Percentiles rank a stretch among this genome's conserved stretches.
phyloP scores from a whole-genome alignment of 2,113 vertebrate genomes.

The Hoplias malabaricus region DNA sequence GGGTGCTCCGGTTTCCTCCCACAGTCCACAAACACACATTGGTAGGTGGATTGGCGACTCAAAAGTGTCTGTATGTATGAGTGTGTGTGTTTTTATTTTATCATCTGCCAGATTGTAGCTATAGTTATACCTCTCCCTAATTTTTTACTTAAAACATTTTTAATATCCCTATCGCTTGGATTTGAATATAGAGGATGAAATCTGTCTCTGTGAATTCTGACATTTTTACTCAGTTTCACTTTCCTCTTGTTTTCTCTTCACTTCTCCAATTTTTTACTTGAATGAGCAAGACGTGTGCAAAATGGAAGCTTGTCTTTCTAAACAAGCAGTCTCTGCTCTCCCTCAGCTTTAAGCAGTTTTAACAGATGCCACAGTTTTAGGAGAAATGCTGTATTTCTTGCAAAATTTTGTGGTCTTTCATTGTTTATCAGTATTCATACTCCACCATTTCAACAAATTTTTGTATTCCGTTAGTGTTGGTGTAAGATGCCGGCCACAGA shows the following conservation, averaged over 20 bases:
- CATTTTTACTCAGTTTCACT: neutral
- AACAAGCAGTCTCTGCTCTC: neutral
- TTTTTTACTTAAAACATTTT: neutral
- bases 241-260: neutral
- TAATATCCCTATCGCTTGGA: neutral
- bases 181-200: neutral
- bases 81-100: too few relatives aligned
- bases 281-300: conserved; percentile 28
- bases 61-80: too few relatives aligned
- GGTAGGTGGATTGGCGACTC: too few relatives aligned
- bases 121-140: neutral
- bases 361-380: conserved; percentile 10
- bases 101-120: neutral
- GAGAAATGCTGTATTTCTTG: neutral
- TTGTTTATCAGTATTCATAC: neutral
- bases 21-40: too few relatives aligned
- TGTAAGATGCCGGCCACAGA: neutral
- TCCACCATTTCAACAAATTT: neutral
- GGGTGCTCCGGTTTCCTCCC: too few relatives aligned
- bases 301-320: conserved; percentile 28
- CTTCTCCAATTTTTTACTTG: conserved; percentile 43
- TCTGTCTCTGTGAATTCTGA: neutral
- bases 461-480: neutral
- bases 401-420: neutral
- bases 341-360: conserved; percentile 2